These are phyloP conservation scores for Andricus quercusramuli DNA, from an alignment of 2,888 invertebrate species.

Conservation along the genomic window DNA sequence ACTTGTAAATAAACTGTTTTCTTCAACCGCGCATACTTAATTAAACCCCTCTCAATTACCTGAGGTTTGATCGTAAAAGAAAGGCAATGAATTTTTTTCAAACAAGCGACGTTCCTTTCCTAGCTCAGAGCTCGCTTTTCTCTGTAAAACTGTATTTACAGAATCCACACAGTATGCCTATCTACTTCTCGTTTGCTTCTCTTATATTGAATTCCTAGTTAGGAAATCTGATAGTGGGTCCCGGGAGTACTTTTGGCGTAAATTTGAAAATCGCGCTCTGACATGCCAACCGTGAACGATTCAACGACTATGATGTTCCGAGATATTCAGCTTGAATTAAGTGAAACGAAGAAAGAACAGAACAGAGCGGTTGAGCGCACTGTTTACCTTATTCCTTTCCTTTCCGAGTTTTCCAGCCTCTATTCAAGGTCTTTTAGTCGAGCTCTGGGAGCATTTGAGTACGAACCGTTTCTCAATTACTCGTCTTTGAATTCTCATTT, in stretches of 20 bases:
- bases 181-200: background rate
- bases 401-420: slow-evolving; percentile 5
- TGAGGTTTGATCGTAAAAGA: background rate
- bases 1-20: slow-evolving; percentile 29
- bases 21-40: background rate
- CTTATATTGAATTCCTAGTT: background rate
- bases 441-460: slow-evolving; percentile 8
- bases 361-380: slow-evolving; percentile 12
- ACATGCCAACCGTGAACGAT: slow-evolving; percentile 12
- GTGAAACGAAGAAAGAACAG: slow-evolving; percentile 24
- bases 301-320: slow-evolving; percentile 13
- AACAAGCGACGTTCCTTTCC: background rate
- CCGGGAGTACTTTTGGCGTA: slow-evolving; percentile 27
- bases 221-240: background rate
- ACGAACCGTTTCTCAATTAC: slow-evolving; percentile 18
- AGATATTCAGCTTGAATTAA: slow-evolving; percentile 13
- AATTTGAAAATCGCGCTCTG: slow-evolving; percentile 28
- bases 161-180: background rate
- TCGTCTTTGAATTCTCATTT: slow-evolving; percentile 58
- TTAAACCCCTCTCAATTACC: slow-evolving; percentile 33
- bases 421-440: slow-evolving; percentile 12
- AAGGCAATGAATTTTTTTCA: background rate
- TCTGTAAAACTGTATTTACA: background rate
- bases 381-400: slow-evolving; percentile 30
- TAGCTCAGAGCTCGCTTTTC: background rate